These are phyloP conservation scores for Mesoligia furuncula DNA, from an alignment of 2,888 invertebrate species.

Conservation along the genomic window DNA sequence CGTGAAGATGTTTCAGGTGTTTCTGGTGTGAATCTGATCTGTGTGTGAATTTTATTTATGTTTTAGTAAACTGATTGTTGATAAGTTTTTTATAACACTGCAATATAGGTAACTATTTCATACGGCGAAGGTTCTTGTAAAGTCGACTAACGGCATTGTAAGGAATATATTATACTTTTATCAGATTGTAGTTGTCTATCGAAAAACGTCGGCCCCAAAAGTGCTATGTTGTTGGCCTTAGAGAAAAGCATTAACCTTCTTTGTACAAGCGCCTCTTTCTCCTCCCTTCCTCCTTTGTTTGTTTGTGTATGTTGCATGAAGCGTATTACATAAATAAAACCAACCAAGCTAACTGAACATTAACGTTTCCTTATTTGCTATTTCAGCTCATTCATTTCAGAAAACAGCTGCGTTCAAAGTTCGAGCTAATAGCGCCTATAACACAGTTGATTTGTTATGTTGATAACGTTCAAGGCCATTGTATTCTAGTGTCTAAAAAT, in stretches of 20 bases:
- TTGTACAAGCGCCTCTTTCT: not conserved
- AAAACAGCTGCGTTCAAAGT: not conserved
- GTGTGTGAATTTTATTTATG: slow-evolving; percentile 10
- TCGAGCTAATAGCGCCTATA: slow-evolving; percentile 10
- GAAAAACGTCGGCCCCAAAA: too few relatives aligned
- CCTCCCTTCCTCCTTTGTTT: not conserved
- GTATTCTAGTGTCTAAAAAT: slow-evolving; percentile 30
- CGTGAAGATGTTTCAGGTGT: slow-evolving; percentile 1
- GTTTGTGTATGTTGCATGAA: not conserved
- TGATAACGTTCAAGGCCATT: slow-evolving; percentile 46
- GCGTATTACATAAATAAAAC: not conserved
- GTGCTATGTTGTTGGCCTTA: not conserved
- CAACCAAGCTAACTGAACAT: not conserved
- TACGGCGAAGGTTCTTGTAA: not conserved
- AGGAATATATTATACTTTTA: not conserved
- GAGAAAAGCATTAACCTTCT: not conserved
- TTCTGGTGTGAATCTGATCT: slow-evolving; percentile 21
- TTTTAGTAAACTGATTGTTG: slow-evolving; percentile 3
- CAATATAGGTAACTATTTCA: not conserved
- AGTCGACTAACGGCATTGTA: not conserved
- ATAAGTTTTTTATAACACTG: slow-evolving; percentile 5
- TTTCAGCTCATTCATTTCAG: not conserved
- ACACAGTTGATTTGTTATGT: slow-evolving; percentile 31
- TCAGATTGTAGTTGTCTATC: not conserved
- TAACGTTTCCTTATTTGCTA: not conserved